Evolutionary conservation across 2,113 vertebrate genomes (phyloP), one percentile per base, ranked within the genome.

Genomic region (Geothlypis trichas): DNA sequence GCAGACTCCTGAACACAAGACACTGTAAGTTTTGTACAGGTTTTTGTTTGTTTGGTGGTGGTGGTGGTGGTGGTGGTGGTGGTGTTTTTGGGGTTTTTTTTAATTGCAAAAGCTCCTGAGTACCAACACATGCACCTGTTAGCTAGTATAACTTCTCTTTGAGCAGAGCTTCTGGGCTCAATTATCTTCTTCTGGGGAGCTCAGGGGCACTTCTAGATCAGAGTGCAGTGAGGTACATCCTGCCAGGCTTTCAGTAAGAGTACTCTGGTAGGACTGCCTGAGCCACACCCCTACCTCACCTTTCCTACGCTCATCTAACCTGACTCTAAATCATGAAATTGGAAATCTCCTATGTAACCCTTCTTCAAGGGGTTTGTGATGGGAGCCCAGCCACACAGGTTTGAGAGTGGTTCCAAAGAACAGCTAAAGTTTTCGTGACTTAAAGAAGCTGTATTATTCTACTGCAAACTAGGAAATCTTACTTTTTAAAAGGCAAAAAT

Each of bases 321-420:
- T 10, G 13, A 2, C 13, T 5, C 10, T 63, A 68, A 47, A 44
- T 37, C 21, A 33, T 9, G 3, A 35, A 8, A 52, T 15, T 12
- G 4, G 5, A n/a, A 44, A 42, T 61, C 4, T 2, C 10, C 3
- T 15, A 7, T 10, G 37, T 7, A 31, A 13, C 1, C 10, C 2
- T 49, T 76, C 13, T 77, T 55, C 71, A 15, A 68, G n/a, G 23
- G 5, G 1, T 35, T 49, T 52, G 12, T 73, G 18, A 42, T 44
- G 23, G 11, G 2, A 73, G 4, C 9, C n/a, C 6, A 18, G 31
- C 31, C 19, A 33, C 27, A 63, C 11, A 37, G 4, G 4, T 4
- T 37, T 59, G 39, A 39, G 17, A 58, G 23, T 12, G 26, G 5
- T 17, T 71, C 27, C 52, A 26, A 47, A 73, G 21, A 63, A 67